These are phyloP conservation scores for Masticophis lateralis DNA, from an alignment of 2,797 vertebrate genomes.

Conservation along the genomic window DNA sequence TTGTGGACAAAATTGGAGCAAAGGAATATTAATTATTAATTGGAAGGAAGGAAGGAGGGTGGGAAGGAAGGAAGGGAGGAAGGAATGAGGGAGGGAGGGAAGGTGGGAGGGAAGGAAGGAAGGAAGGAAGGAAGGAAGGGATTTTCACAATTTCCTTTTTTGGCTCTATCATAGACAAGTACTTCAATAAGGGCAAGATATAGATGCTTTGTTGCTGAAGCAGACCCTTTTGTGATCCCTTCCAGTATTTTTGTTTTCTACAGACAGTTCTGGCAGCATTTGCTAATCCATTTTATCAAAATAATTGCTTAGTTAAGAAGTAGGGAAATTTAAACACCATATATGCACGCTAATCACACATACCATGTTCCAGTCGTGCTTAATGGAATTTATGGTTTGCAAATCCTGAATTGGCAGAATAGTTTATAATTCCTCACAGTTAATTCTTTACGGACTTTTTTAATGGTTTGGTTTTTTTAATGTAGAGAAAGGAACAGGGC, in stretches of 20 bases:
- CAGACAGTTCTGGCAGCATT: neutral
- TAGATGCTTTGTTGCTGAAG: neutral
- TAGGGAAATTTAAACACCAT: neutral
- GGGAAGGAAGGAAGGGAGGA: too few relatives aligned
- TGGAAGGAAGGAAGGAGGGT: too few relatives aligned
- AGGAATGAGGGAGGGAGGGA: too few relatives aligned
- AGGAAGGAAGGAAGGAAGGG: too few relatives aligned
- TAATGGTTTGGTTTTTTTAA: neutral
- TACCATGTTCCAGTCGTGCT: neutral
- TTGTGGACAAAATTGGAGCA: neutral
- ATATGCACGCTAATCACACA: neutral
- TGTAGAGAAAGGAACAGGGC: slow-evolving; percentile 4
- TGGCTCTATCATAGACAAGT: neutral
- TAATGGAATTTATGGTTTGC: accelerated
- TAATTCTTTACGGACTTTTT: neutral
- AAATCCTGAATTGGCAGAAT: neutral
- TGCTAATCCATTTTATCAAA: neutral
- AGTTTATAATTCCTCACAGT: slow-evolving; percentile 17
- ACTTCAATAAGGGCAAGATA: neutral
- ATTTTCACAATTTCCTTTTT: neutral
- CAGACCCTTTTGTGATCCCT: neutral
- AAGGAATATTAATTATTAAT: neutral
- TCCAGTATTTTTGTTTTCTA: neutral
- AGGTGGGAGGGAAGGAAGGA: too few relatives aligned
- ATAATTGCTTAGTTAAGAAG: neutral